phyloP scores from a whole-genome alignment of 1,140 invertebrate species.

The Colletes gigas region DNA sequence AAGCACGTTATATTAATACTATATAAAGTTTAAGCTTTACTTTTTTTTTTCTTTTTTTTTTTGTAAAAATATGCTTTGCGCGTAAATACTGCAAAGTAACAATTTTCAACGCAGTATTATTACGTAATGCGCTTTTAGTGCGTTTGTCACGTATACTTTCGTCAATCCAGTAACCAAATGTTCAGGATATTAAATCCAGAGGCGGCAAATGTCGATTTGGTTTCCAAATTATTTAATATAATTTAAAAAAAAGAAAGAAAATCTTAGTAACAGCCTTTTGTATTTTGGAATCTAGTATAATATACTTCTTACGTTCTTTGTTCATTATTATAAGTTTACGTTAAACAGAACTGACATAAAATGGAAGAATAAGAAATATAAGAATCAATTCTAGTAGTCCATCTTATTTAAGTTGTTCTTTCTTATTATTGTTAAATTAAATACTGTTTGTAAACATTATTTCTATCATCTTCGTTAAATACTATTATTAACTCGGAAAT shows the following conservation, averaged over 20 bases:
- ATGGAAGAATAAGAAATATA: neutral
- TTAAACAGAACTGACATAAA: neutral
- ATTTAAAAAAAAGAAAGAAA: neutral
- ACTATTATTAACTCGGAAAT: neutral
- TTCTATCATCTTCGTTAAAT: slow-evolving; percentile 11
- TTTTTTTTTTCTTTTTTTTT: neutral
- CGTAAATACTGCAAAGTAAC: slow-evolving; percentile 2
- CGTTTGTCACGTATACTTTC: slow-evolving; percentile 5
- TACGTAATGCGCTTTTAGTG: slow-evolving; percentile 17
- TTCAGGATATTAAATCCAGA: slow-evolving; percentile 35
- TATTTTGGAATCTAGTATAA: slow-evolving; percentile 4
- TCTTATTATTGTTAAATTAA: slow-evolving; percentile 17
- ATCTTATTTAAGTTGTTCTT: slow-evolving; percentile 25
- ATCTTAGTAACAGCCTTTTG: neutral
- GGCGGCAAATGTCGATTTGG: slow-evolving; percentile 17
- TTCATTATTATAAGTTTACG: neutral
- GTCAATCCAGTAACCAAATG: slow-evolving; percentile 32
- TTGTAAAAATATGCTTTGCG: neutral
- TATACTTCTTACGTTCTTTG: neutral
- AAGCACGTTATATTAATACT: slow-evolving; percentile 9
- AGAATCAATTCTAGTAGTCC: slow-evolving; percentile 14
- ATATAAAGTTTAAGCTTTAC: slow-evolving; percentile 1
- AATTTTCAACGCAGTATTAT: slow-evolving; percentile 26
- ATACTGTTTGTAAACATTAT: slow-evolving; percentile 5
- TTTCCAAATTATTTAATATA: slow-evolving; percentile 5